These are phyloP conservation scores for Larimichthys polyactis DNA, from an alignment of 2,113 vertebrate species.

Conservation along the genomic window DNA sequence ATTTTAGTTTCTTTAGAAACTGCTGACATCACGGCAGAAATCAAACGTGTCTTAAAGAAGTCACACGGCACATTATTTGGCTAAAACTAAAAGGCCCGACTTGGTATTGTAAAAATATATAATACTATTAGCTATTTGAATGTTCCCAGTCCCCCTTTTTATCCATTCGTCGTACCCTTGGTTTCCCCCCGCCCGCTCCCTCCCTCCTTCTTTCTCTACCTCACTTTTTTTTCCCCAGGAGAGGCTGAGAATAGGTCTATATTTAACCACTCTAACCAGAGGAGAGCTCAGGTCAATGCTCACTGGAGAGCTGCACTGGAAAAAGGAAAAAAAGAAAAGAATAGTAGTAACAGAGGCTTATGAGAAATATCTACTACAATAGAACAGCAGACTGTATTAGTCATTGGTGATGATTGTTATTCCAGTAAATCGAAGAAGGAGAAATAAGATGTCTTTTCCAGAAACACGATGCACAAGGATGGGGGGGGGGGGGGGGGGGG, in stretches of 20 bases:
- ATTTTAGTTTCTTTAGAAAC: neutral
- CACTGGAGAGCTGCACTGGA: constrained; percentile 65
- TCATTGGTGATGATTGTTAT: constrained; percentile 23
- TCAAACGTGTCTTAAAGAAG: neutral
- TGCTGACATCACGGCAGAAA: neutral
- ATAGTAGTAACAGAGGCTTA: constrained; percentile 3
- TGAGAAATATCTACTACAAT: neutral
- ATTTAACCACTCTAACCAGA: constrained; percentile 67
- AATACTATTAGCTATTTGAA: neutral
- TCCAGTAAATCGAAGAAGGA: constrained; percentile 28
- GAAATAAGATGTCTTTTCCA: constrained; percentile 17
- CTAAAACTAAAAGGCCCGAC: neutral
- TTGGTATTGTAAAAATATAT: neutral
- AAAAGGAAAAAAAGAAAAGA: constrained; percentile 28
- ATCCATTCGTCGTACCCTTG: neutral
- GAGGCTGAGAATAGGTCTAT: constrained; percentile 65
- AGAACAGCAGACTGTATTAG: constrained; percentile 7
- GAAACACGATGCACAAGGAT: neutral
- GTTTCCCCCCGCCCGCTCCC: constrained; percentile 7
- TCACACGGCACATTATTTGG: neutral
- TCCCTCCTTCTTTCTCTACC: constrained; percentile 15
- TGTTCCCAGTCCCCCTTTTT: neutral
- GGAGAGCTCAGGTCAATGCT: constrained; percentile 61
- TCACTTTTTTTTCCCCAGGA: constrained; percentile 50
- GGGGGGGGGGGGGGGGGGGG: too few species aligned